Conservation (phyloP, 1,140 invertebrate genomes). For the Cyphomyrmex costatus region DNA sequence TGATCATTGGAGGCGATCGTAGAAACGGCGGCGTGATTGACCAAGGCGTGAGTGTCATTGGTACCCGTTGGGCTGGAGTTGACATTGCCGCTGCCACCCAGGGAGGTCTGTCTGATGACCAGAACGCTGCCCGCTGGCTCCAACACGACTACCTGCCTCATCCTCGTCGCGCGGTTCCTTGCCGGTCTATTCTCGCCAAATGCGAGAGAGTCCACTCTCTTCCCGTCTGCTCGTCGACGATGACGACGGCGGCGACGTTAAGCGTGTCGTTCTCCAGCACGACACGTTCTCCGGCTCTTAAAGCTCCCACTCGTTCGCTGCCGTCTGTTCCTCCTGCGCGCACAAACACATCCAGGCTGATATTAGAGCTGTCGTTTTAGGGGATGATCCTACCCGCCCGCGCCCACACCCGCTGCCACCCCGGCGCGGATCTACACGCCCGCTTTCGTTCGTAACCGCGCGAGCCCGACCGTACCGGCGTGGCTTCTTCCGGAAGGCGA, state of each 20-base stretch:
- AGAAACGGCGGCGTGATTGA: constrained; percentile 76
- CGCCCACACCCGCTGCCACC: constrained; percentile 26
- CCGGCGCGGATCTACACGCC: constrained; percentile 8
- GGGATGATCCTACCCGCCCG: constrained; percentile 69
- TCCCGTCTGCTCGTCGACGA: constrained; percentile 37
- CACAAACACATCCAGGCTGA: constrained; percentile 66
- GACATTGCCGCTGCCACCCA: constrained; percentile 76
- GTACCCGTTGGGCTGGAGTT: constrained; percentile 77
- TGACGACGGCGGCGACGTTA: constrained; percentile 53
- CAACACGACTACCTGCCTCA: constrained; percentile 85
- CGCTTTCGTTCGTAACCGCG: constrained; percentile 25
- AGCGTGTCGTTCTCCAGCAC: constrained; percentile 72
- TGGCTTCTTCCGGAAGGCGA: constrained; percentile 74
- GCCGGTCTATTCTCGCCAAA: not conserved
- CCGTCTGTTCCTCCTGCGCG: constrained; percentile 74
- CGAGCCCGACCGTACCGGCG: constrained; percentile 46
- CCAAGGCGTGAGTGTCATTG: constrained; percentile 77
- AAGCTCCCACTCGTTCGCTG: constrained; percentile 72
- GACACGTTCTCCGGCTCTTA: constrained; percentile 66
- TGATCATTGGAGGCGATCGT: constrained; percentile 82
- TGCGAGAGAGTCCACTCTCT: constrained; percentile 60
- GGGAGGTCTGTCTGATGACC: constrained; percentile 85
- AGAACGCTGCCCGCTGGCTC: constrained; percentile 86
- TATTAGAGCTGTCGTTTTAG: constrained; percentile 76
- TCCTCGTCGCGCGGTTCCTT: constrained; percentile 61